These are phyloP conservation scores for Pandemis cinnamomeana DNA, from an alignment of 2,888 invertebrate species.

Conservation along the genomic window DNA sequence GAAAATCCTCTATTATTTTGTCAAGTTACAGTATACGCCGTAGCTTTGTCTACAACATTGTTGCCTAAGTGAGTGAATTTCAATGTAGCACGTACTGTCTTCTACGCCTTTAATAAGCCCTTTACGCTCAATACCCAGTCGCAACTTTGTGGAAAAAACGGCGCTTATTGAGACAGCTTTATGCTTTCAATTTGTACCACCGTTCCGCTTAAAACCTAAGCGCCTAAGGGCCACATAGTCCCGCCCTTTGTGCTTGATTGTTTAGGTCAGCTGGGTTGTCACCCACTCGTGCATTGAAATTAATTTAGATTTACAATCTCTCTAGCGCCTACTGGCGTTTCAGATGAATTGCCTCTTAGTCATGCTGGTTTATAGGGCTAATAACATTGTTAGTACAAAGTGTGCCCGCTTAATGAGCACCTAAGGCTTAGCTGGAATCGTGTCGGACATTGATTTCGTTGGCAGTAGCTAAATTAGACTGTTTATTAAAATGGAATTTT, in stretches of 20 bases:
- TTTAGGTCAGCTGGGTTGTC: conserved; percentile 72
- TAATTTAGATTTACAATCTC: conserved; percentile 76
- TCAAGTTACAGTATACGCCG: not conserved
- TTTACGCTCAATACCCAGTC: not conserved
- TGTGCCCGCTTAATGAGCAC: conserved; percentile 41
- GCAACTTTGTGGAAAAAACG: not conserved
- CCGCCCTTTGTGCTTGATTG: conserved; percentile 71
- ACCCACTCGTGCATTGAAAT: conserved; percentile 73
- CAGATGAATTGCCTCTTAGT: conserved; percentile 57
- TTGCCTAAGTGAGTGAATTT: conserved; percentile 7
- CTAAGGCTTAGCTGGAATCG: conserved; percentile 30
- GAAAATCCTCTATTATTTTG: not conserved
- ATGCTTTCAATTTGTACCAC: conserved; percentile 52
- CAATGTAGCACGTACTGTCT: conserved; percentile 7
- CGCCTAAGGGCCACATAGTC: conserved; percentile 54
- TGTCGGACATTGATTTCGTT: conserved; percentile 39
- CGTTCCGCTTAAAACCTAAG: conserved; percentile 50
- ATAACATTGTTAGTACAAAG: conserved; percentile 42
- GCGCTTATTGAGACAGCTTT: conserved; percentile 2
- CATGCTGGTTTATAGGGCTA: conserved; percentile 46
- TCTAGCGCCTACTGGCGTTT: conserved; percentile 56
- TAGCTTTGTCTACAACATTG: not conserved
- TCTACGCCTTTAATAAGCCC: not conserved
- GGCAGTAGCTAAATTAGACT: conserved; percentile 34
- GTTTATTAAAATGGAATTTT: conserved; percentile 28